Base-by-base conservation (phyloP, 64 coral and sea anemone species). In the Montipora cactus region DNA sequence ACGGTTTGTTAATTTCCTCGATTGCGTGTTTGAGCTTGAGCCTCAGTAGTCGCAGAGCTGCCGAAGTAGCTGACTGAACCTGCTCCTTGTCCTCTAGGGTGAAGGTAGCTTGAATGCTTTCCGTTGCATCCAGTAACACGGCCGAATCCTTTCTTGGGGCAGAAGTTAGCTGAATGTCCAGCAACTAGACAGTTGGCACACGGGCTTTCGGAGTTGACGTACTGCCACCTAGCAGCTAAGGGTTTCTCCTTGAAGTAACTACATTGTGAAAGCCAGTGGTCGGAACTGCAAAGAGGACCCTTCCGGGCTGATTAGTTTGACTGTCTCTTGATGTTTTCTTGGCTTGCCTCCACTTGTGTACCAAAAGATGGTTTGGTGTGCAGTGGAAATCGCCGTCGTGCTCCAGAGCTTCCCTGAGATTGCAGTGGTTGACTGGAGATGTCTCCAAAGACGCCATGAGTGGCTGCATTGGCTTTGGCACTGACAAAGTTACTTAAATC, bases 381-480 rank as follows among this genome's bases (percentile, higher is more conserved):
- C 46, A 12, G 44, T 77, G 5, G 75, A 11, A 13, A 12, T 77
- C 75, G 7, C 1, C 75, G 75, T 47, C 75, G 47, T 77, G 46
- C 75, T 77, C 44, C 75, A 77, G 75, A 49, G 12, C 75, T 45
- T 77, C 64, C 64, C 64, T 78, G 76, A 78, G 76, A 19, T 19
- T 49, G 76, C 46, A 15, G 46, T 50, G 76, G 2, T 78, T 78
- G 76, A 15, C 76, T 78, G 76, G 88, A 28, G 0, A 89, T 46
- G 21, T 89, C 59, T 22, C 87, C 88, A 22, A 90, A 90, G n/a
- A 90, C 59, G 55, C 76, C 37, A 14, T 90, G 76, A 47, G 75
- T 79, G 4, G 88, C 75, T 8, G 88, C 88, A 67, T 76, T 79
- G 7, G 88, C 75, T 20, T 49, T 79, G 2, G 55, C 76, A 12